Evolutionary conservation across 2,113 vertebrate species (phyloP).

Genomic region (Gobius niger): DNA sequence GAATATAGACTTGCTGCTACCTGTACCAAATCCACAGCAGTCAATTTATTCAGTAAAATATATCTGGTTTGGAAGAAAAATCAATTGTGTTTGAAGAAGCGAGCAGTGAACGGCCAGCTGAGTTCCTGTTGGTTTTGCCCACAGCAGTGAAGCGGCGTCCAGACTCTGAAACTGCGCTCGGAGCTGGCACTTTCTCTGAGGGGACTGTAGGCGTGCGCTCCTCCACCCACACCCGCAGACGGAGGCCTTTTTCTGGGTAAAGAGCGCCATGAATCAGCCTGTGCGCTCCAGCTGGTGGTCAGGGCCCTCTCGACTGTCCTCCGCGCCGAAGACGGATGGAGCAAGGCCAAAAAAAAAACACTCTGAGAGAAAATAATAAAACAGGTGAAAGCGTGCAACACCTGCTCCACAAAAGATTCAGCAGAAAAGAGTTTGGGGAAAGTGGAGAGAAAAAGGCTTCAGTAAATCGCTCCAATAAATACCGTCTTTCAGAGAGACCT

Average conservation of each 20-base stretch:
- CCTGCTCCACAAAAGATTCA: not conserved
- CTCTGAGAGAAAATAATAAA: not conserved
- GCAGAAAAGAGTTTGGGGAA: not conserved
- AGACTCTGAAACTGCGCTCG: not conserved
- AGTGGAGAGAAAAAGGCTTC: not conserved
- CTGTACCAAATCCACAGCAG: no score
- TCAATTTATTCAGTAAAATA: no score
- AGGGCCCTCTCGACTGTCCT: not conserved
- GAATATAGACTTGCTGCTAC: no score
- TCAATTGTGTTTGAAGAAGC: not conserved
- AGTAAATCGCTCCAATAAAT: no score
- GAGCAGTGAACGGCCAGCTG: not conserved
- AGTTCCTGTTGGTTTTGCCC: not conserved
- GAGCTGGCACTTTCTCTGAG: not conserved
- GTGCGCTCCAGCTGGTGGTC: not conserved
- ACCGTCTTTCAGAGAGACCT: no score
- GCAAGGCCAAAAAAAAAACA: not conserved
- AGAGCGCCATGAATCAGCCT: conserved; percentile 8
- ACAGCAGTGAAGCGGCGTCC: no score
- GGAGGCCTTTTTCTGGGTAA: conserved; percentile 7
- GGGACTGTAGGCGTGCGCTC: not conserved
- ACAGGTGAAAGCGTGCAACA: conserved; percentile 1
- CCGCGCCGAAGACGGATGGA: not conserved
- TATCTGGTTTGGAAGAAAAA: no score
- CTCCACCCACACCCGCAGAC: conserved; percentile 1